Evolutionary conservation across 1,140 invertebrate genomes (phyloP), one percentile per base, ranked within the genome.

Genomic region (Ceratina australensis): DNA sequence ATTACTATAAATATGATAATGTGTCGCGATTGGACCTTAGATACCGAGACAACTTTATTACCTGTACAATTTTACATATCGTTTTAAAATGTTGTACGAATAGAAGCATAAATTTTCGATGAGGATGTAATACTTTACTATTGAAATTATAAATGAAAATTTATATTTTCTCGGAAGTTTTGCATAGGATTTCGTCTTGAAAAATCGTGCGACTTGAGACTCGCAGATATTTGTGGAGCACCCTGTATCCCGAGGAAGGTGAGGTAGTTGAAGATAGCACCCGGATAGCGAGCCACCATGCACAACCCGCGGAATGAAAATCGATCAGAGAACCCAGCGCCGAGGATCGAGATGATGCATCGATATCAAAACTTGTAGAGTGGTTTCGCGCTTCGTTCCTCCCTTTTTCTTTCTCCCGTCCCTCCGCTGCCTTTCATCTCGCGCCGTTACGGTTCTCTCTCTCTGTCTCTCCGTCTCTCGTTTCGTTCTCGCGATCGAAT

Each of bases 311-410:
- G 90, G 87, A 91, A 92, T 91, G 90, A 91, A 91, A 92, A 92
- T 91, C 90, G 91, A 91, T 91, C 91, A 89, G 88, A 87, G 87
- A 90, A 88, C 78, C 84, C 87, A 86, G 88, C 86, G 88, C 89
- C 28, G 87, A 87, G 89, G 86, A 90, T 90, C 87, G 89, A 91
- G 91, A 92, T 92, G 91, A 92, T 92, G 90, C 91, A 90, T 91
- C 90, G 91, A 92, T 92, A 92, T 91, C 87, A 90, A 90, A 90
- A 91, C 86, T 89, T 89, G 89, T 85, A 87, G 90, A 91, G 89
- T 91, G 89, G 87, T 90, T 91, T 91, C 87, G 84, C 90, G 89
- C 89, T 79, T 81, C 66, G 28, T 81, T 69, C 69, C 54, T 72
- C 59, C 78, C 80, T 78, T 64, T 74, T 71, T 22, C 28, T 20